phyloP scores from a whole-genome alignment of 2,797 vertebrate species.

The Pelobates cultripes region DNA sequence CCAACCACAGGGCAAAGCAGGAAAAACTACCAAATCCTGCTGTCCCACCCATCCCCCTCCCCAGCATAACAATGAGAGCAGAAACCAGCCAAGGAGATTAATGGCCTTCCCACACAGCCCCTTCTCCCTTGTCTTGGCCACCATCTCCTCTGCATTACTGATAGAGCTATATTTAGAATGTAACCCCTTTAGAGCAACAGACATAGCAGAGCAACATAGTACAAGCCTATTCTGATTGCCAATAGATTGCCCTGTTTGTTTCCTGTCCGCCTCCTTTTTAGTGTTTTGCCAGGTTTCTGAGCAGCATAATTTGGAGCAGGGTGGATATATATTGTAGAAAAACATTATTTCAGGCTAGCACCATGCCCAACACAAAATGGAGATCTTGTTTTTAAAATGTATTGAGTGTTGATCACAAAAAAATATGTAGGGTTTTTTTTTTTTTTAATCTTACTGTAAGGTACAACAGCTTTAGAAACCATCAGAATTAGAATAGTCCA shows the following conservation, averaged over 20 bases:
- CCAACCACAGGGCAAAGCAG: conserved; percentile 51
- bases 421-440: too few relatives aligned
- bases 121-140: conserved; percentile 39
- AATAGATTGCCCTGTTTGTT: background rate
- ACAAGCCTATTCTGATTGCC: background rate
- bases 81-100: conserved; percentile 49
- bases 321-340: too few relatives aligned
- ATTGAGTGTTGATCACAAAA: too few relatives aligned
- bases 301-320: background rate
- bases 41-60: conserved; percentile 46
- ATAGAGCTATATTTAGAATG: conserved; percentile 27
- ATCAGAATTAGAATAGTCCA: too few relatives aligned
- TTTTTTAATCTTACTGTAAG: too few relatives aligned
- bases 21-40: conserved; percentile 41
- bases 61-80: conserved; percentile 50
- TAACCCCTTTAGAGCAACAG: conserved; percentile 22
- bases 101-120: conserved; percentile 52
- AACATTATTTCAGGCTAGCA: too few relatives aligned
- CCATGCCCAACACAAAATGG: too few relatives aligned
- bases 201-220: background rate
- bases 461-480: too few relatives aligned
- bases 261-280: background rate
- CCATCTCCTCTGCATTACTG: conserved; percentile 46
- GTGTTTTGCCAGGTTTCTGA: background rate
- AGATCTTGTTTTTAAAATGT: too few relatives aligned